A percentile compares a stretch with the other conserved stretches of the same genome.
phyloP scores from a whole-genome alignment of 2,113 vertebrate species.

The Patagioenas fasciata region DNA sequence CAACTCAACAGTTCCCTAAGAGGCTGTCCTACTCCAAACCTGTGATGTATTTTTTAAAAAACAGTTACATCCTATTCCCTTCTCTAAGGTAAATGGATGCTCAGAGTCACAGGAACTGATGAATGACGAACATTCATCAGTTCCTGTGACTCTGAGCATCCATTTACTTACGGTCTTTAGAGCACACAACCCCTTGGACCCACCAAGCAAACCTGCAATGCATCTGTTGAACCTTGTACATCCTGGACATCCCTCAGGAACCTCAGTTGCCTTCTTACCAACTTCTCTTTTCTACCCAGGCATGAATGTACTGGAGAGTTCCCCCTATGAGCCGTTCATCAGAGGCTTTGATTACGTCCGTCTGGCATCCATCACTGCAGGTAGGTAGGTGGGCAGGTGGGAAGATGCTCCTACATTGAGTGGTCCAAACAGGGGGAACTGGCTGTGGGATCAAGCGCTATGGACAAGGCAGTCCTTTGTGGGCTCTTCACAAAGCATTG shows the following conservation, averaged over 20 bases:
- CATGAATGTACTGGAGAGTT: slow-evolving; percentile 86
- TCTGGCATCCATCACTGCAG: slow-evolving; percentile 90
- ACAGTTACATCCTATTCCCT: background rate
- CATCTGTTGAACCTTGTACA: background rate
- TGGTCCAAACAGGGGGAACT: too few relatives aligned
- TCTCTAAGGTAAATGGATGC: background rate
- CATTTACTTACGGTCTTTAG: background rate
- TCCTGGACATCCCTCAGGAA: background rate
- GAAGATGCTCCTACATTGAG: background rate
- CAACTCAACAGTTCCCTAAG: background rate
- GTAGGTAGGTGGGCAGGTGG: slow-evolving; percentile 55
- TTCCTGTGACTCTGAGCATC: background rate
- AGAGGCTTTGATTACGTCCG: slow-evolving; percentile 87
- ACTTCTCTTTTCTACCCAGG: slow-evolving; percentile 64
- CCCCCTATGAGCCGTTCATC: slow-evolving; percentile 86
- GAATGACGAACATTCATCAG: background rate
- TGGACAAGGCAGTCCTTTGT: background rate
- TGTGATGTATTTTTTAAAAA: background rate
- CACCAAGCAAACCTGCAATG: background rate
- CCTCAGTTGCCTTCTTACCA: background rate
- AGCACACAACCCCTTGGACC: fast-evolving
- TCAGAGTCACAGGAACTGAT: too few relatives aligned
- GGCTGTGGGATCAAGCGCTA: fast-evolving
- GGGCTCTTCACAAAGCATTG: background rate
- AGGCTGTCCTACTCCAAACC: background rate